Conservation (phyloP, 2,113 vertebrate genomes). For the Malaclemys terrapin region DNA sequence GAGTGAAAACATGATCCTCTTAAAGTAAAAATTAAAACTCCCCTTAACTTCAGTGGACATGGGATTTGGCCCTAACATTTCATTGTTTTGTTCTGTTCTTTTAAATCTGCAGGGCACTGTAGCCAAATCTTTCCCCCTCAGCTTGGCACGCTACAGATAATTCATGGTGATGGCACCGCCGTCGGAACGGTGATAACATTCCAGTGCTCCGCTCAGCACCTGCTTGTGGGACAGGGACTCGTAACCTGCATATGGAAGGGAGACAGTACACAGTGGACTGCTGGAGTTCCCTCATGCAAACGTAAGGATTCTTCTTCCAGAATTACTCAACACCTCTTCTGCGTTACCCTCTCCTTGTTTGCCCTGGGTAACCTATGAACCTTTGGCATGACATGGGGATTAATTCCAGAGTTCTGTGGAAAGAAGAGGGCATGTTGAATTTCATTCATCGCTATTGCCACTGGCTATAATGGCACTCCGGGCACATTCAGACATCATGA, state of each 20-base stretch:
- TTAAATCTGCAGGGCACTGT: slow-evolving; percentile 81
- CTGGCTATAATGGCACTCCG: not conserved
- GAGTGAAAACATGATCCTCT: not conserved
- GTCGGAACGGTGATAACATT: slow-evolving; percentile 87
- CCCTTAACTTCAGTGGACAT: accelerated
- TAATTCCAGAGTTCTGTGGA: not conserved
- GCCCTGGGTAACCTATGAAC: not conserved
- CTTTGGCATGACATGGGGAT: accelerated
- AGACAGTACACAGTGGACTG: slow-evolving; percentile 85
- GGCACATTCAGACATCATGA: not conserved
- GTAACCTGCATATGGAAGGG: slow-evolving; percentile 82
- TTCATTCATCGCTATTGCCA: not conserved
- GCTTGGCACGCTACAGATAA: slow-evolving; percentile 80
- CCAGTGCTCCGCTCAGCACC: slow-evolving; percentile 85
- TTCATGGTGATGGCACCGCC: slow-evolving; percentile 85
- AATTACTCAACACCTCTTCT: accelerated
- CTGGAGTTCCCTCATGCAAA: slow-evolving; percentile 82
- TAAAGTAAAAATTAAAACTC: not conserved
- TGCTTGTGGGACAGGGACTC: slow-evolving; percentile 80
- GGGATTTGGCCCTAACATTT: accelerated
- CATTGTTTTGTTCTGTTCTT: not conserved
- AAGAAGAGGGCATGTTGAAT: not conserved
- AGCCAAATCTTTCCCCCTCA: slow-evolving; percentile 75
- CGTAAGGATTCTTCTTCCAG: slow-evolving; percentile 77
- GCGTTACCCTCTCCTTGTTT: accelerated